Conservation (phyloP, 2,888 invertebrate species). For the Fissipunctia ypsillon region DNA sequence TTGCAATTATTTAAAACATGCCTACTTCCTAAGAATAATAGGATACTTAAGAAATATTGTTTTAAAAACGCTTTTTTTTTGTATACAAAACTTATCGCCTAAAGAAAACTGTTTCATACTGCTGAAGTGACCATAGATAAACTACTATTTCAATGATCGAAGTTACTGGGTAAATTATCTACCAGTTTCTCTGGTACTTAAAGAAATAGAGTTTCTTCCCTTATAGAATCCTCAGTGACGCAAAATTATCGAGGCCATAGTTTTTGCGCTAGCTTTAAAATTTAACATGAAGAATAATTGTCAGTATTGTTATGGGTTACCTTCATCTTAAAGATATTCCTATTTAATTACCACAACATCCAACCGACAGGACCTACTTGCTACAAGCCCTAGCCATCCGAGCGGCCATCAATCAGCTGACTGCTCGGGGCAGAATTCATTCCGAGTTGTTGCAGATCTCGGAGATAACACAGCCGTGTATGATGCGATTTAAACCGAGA, state of each 20-base stretch:
- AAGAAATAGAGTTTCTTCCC: not conserved
- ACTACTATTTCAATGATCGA: not conserved
- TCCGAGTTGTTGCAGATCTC: constrained; percentile 70
- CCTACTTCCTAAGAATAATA: not conserved
- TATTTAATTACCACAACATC: not conserved
- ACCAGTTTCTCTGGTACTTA: too few relatives aligned
- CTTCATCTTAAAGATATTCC: not conserved
- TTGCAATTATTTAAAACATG: constrained; percentile 7
- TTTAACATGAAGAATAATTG: not conserved
- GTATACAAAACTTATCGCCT: not conserved
- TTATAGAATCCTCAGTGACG: not conserved
- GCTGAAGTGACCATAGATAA: not conserved
- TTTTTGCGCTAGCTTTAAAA: not conserved
- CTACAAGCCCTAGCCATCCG: constrained; percentile 58
- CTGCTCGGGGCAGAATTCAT: constrained; percentile 74
- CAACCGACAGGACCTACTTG: constrained; percentile 29
- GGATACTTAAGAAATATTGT: not conserved
- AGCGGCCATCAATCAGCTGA: constrained; percentile 76
- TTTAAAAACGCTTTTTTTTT: not conserved
- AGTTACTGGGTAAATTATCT: not conserved
- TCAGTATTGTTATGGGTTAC: not conserved
- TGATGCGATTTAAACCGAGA: constrained; percentile 74
- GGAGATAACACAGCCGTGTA: constrained; percentile 73
- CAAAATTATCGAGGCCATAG: not conserved
- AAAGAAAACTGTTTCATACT: not conserved